A percentile compares a stretch with the other conserved stretches of the same genome.
phyloP scores from a whole-genome alignment of 2,888 invertebrate genomes.

The Nasonovia ribisnigri region DNA sequence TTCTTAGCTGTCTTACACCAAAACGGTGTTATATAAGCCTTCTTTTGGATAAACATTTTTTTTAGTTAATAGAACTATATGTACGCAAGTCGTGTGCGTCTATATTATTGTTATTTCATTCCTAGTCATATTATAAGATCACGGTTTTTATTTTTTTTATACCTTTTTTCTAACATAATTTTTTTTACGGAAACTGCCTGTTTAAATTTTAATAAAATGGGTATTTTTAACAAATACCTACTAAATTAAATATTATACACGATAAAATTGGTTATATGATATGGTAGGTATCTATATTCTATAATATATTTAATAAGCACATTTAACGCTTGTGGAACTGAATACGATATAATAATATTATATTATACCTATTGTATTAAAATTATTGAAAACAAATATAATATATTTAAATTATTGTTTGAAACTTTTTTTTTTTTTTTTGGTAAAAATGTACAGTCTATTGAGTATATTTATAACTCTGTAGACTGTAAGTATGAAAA shows the following conservation, averaged over 20 bases:
- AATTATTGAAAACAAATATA: background rate
- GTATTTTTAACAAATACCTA: background rate
- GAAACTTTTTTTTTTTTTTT: background rate
- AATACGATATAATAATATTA: background rate
- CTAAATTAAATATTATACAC: background rate
- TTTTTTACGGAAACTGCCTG: background rate
- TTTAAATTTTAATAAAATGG: background rate
- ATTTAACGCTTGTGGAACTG: background rate
- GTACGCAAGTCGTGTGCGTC: background rate
- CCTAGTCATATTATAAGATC: conserved; percentile 3
- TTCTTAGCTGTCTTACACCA: background rate
- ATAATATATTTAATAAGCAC: background rate
- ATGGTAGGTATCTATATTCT: background rate
- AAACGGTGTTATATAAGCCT: background rate
- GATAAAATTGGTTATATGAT: background rate
- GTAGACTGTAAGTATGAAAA: background rate
- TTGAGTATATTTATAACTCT: background rate
- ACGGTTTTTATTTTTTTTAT: background rate
- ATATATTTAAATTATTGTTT: background rate
- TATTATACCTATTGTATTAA: background rate
- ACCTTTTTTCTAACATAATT: background rate
- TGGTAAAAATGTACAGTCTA: too few species aligned
- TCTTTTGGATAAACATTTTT: background rate
- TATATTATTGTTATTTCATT: background rate
- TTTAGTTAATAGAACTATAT: background rate